Base-by-base conservation (phyloP, 2,113 vertebrate genomes). In the Oceanodroma tethys region DNA sequence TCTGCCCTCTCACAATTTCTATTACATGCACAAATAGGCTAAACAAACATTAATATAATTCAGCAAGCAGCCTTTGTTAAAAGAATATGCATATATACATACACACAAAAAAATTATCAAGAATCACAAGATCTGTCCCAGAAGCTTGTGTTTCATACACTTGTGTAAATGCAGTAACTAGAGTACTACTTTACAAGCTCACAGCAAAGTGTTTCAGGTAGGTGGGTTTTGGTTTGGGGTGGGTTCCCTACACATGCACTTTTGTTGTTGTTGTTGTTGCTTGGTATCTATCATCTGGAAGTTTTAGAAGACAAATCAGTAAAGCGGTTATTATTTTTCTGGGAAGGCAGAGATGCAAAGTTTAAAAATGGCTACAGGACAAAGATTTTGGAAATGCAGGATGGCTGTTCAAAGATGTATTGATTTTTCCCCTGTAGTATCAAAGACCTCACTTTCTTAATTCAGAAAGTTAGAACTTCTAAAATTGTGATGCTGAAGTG, bases 31-130 rank as follows among this genome's bases (percentile, higher is more conserved):
- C 23, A 52, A 20, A 60, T 2, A 65, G 10, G 9, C 50, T 65
- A 20, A 74, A 72, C 19, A 52, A 32, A 38, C 8, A 52, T 13
- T 14, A 47, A 27, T 7, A 7, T 5, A 25, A 42, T 20, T 73
- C 75, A 62, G 19, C 1, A 2, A 83, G 55, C 32, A 86, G 42
- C 2, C 6, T 48, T 13, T 45, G 4, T n/a, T 29, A 32, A 7
- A 47, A 32, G 18, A 83, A 40, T 13, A 29, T 3, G 9, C 7
- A n/a, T 3, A 10, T 9, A 6, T 11, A 9, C 0, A 56, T 4
- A 16, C 0, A 65, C 6, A 56, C 12, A 36, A 6, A 14, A 15
- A 68, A 48, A 19, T 45, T 3, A 17, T 0, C 13, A 66, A 22
- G 8, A 65, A 52, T 14, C 25, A 11, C 6, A 29, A 23, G 13